Percentiles rank a stretch among this genome's conserved stretches.
These are phyloP conservation scores for Alligator sinensis DNA, from an alignment of 2,113 vertebrate genomes.

Conservation along the genomic window DNA sequence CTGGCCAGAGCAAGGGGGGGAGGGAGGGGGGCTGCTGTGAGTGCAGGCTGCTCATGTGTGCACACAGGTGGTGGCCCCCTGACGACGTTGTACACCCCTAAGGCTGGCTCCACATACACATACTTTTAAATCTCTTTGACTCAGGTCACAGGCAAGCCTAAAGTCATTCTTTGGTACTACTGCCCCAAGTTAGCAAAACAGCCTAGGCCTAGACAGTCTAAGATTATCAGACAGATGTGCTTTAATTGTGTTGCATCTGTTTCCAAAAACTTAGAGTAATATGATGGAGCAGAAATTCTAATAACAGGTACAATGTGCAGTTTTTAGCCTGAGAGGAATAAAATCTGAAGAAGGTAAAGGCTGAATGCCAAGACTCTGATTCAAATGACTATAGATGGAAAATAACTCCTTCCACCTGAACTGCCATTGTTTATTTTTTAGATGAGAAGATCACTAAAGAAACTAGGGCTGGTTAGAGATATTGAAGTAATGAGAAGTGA, in stretches of 20 bases:
- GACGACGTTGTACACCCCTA: no score
- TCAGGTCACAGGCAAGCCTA: constrained; percentile 30
- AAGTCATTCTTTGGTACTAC: constrained; percentile 1
- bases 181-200: constrained; percentile 14
- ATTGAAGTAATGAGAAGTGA: not conserved
- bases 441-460: constrained; percentile 25
- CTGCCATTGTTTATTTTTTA: constrained; percentile 15
- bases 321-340: not conserved
- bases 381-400: constrained; percentile 2
- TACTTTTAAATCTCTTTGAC: constrained; percentile 10
- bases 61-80: no score
- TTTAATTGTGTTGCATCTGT: constrained; percentile 52
- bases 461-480: not conserved
- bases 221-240: constrained; percentile 46
- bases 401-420: not conserved
- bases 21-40: no score
- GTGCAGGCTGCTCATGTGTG: no score
- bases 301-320: not conserved
- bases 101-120: not conserved
- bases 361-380: constrained; percentile 52
- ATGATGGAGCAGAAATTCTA: not conserved
- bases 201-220: not conserved
- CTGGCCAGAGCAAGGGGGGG: no score
- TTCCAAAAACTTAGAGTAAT: not conserved
- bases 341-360: constrained; percentile 13